phyloP scores from a whole-genome alignment of 2,888 invertebrate genomes.

The Amphimallon solstitiale region DNA sequence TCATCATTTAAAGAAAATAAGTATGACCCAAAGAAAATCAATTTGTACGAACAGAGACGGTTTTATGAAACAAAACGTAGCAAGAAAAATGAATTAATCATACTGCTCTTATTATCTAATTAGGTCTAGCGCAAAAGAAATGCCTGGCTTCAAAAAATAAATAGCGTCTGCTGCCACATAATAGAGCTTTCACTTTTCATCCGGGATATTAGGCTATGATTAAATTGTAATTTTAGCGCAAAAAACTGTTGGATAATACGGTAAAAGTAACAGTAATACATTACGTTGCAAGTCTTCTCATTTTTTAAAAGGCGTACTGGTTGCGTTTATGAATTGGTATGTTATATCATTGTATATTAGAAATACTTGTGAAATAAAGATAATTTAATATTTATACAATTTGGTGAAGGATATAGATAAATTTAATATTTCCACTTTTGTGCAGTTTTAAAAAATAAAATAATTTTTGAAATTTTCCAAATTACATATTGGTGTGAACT shows the following conservation, averaged over 20 bases:
- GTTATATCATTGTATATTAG: too few species aligned
- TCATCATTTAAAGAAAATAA: slow-evolving; percentile 7
- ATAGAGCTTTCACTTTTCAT: slow-evolving; percentile 10
- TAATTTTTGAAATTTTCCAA: too few species aligned
- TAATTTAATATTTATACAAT: too few species aligned
- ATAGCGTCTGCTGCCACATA: background rate
- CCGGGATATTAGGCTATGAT: slow-evolving; percentile 4
- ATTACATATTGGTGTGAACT: too few species aligned
- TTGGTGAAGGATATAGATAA: too few species aligned
- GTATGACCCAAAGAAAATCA: slow-evolving; percentile 21
- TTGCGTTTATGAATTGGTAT: too few species aligned
- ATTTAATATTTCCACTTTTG: too few species aligned
- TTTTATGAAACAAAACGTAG: background rate
- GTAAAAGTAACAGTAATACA: slow-evolving; percentile 11
- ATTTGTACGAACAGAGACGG: too few species aligned
- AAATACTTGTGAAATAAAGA: too few species aligned
- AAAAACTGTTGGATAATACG: background rate
- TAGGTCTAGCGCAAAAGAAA: slow-evolving; percentile 3
- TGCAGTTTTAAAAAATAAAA: too few species aligned
- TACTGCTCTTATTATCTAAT: background rate
- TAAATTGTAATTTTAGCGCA: slow-evolving; percentile 7
- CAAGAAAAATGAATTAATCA: background rate
- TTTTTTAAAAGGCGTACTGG: too few species aligned
- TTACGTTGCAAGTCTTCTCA: background rate
- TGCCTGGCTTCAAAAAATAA: background rate